Evolutionary conservation across 2,888 invertebrate genomes (phyloP).

Genomic region (Athrips mouffetella): DNA sequence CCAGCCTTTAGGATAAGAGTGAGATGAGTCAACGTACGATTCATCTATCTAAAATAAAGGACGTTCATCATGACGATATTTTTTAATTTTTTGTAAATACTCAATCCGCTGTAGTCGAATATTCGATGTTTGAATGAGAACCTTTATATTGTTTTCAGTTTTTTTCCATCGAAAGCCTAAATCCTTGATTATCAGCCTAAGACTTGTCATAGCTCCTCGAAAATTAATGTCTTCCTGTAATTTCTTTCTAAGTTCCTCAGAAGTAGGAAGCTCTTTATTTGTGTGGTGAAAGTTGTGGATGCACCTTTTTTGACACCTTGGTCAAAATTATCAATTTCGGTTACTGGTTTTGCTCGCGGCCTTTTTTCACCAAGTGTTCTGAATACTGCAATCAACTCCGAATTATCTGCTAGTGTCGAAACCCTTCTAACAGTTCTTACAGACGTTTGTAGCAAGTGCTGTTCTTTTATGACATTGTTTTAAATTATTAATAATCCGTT

Average conservation of each 20-base stretch:
- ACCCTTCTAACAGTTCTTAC: neutral
- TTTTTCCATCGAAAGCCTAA: slow-evolving; percentile 24
- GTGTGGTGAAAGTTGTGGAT: slow-evolving; percentile 31
- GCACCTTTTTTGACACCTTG: slow-evolving; percentile 32
- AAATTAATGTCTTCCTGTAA: slow-evolving; percentile 26
- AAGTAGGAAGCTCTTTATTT: slow-evolving; percentile 22
- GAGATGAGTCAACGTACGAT: slow-evolving; percentile 13
- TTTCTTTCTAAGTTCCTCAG: slow-evolving; percentile 24
- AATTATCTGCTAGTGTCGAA: neutral
- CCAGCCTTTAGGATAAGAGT: too few species aligned
- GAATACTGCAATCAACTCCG: slow-evolving; percentile 10
- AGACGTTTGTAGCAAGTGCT: neutral
- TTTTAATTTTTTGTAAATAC: slow-evolving; percentile 21
- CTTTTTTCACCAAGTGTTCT: slow-evolving; percentile 26
- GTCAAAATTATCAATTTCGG: slow-evolving; percentile 32
- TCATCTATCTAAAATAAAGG: slow-evolving; percentile 16
- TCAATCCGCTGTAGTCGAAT: slow-evolving; percentile 29
- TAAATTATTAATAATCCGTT: neutral
- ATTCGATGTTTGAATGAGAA: slow-evolving; percentile 26
- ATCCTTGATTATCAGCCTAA: slow-evolving; percentile 16
- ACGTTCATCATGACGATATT: slow-evolving; percentile 14
- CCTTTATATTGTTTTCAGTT: slow-evolving; percentile 28
- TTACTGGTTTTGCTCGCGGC: slow-evolving; percentile 25
- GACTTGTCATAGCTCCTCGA: slow-evolving; percentile 22
- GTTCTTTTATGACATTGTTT: neutral